These are phyloP conservation scores for Apamea anceps DNA, from an alignment of 2,888 invertebrate species.

Conservation along the genomic window DNA sequence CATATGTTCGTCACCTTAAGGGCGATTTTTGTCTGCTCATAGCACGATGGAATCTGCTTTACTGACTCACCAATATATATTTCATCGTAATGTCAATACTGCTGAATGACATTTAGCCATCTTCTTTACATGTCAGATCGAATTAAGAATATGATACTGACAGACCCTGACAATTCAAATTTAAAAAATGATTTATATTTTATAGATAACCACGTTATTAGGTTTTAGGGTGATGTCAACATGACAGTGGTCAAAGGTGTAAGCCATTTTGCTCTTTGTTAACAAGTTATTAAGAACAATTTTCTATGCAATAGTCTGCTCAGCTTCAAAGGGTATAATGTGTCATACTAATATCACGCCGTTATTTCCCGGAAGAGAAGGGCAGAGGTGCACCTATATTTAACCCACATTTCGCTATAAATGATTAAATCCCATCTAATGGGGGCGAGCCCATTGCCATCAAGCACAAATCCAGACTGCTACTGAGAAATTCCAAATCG, in stretches of 20 bases:
- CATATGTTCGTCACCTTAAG: neutral
- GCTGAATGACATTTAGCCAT: neutral
- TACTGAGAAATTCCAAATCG: neutral
- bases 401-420: no score
- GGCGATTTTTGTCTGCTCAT: neutral
- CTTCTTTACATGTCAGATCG: neutral
- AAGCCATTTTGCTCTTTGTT: neutral
- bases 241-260: neutral
- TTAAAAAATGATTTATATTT: neutral
- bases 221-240: neutral
- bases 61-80: neutral
- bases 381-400: no score
- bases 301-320: neutral
- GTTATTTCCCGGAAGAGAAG: no score
- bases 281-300: neutral
- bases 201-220: neutral
- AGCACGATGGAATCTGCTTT: neutral
- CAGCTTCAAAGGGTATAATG: neutral
- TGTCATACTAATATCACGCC: neutral
- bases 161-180: neutral
- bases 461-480: no score
- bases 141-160: no score
- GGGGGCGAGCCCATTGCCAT: no score
- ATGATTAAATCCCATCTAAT: no score
- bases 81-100: neutral